Conservation (phyloP, 2,113 vertebrate species). For the Zosterops hypoxanthus region DNA sequence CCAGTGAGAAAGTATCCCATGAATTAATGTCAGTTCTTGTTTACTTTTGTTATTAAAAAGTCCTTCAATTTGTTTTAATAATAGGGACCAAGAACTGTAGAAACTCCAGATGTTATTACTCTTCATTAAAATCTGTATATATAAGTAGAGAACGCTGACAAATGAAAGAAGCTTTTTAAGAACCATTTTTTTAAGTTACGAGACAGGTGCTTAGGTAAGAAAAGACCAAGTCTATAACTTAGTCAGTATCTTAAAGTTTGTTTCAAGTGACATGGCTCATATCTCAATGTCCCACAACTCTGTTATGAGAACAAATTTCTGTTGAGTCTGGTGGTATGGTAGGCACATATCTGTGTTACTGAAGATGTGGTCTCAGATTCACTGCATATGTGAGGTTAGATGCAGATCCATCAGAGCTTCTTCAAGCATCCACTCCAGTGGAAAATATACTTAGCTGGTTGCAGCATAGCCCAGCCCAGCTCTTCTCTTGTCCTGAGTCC, state of each 20-base stretch:
- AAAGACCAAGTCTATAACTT: neutral
- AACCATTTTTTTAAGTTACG: neutral
- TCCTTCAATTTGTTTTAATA: neutral
- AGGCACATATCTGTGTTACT: accelerated
- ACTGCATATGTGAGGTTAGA: accelerated
- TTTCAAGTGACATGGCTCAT: too few relatives aligned
- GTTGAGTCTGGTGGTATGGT: neutral
- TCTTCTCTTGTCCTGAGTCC: neutral
- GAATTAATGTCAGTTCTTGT: neutral
- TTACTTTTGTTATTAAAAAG: neutral
- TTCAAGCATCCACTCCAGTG: neutral
- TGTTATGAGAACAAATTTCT: neutral
- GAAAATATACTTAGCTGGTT: neutral
- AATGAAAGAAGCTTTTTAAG: neutral
- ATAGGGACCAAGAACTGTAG: neutral
- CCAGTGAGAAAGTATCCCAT: neutral
- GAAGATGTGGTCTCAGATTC: neutral
- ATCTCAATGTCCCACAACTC: neutral
- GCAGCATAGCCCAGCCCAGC: neutral
- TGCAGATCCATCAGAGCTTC: neutral
- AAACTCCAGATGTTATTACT: neutral
- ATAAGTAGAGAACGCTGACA: neutral
- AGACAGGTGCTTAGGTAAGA: neutral
- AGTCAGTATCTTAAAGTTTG: neutral
- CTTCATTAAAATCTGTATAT: neutral